Evolutionary conservation across 2,113 vertebrate genomes (phyloP).

Genomic region (Marmota flaviventris): DNA sequence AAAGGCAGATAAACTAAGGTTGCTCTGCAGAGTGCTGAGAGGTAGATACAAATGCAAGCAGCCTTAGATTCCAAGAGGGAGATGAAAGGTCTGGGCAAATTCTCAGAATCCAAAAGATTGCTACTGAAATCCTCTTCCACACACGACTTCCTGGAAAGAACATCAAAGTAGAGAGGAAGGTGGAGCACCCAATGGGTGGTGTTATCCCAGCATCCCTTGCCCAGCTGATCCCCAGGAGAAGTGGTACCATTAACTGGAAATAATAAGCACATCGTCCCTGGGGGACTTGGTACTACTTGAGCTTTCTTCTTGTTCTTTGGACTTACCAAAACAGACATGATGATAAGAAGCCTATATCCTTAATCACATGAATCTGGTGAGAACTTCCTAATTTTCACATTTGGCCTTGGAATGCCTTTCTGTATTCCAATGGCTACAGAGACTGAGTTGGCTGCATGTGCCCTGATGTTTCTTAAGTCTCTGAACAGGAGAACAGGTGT

Average conservation of each 20-base stretch:
- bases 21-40: neutral
- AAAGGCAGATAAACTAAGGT: neutral
- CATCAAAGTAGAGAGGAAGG: neutral
- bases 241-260: neutral
- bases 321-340: neutral
- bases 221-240: neutral
- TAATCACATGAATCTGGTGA: neutral
- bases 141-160: neutral
- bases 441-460: neutral
- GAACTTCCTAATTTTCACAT: neutral
- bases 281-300: neutral
- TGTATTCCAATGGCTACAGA: fast-evolving
- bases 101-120: neutral
- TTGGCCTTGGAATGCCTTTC: neutral
- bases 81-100: neutral
- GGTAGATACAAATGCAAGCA: neutral
- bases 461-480: neutral
- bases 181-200: neutral
- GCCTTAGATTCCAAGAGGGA: neutral
- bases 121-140: neutral
- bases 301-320: neutral
- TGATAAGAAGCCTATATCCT: neutral
- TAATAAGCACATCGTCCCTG: neutral
- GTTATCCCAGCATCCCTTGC: neutral
- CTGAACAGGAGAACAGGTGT: neutral